Conservation (phyloP, 2,888 invertebrate species). For the Nomada fucata region DNA sequence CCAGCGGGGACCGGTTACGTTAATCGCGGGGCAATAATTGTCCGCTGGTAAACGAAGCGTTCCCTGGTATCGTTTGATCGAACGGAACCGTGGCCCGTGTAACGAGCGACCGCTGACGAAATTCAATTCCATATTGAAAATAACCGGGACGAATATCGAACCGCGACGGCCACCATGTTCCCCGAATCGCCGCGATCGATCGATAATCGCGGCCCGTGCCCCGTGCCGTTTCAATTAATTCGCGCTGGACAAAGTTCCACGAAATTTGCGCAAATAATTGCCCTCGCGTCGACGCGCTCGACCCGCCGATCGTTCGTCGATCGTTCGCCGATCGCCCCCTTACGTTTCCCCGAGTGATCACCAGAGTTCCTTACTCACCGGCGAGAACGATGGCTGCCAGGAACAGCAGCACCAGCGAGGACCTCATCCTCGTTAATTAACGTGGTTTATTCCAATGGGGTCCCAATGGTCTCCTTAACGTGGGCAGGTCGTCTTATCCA, state of each 20-base stretch:
- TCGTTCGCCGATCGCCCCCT: background rate
- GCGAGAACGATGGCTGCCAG: constrained; percentile 76
- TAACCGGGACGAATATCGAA: constrained; percentile 21
- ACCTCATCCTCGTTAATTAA: constrained; percentile 76
- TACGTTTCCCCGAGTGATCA: background rate
- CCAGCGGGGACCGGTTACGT: no score
- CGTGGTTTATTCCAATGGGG: background rate
- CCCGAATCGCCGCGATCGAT: constrained; percentile 13
- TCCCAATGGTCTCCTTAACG: background rate
- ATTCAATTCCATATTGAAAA: constrained; percentile 50
- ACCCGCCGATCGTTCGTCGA: background rate
- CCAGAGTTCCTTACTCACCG: constrained; percentile 76
- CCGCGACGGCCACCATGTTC: constrained; percentile 49
- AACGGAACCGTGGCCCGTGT: background rate
- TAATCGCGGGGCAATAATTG: background rate
- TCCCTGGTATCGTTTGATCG: no score
- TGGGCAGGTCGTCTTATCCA: constrained; percentile 21
- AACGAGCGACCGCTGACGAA: background rate
- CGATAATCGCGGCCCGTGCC: background rate
- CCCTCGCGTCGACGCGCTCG: no score
- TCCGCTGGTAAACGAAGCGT: background rate
- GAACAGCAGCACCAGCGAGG: constrained; percentile 79
- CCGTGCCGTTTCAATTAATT: no score
- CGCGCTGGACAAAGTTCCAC: no score
- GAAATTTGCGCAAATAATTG: no score